phyloP scores from a whole-genome alignment of 2,113 vertebrate genomes.

The Coptodon rendalli region DNA sequence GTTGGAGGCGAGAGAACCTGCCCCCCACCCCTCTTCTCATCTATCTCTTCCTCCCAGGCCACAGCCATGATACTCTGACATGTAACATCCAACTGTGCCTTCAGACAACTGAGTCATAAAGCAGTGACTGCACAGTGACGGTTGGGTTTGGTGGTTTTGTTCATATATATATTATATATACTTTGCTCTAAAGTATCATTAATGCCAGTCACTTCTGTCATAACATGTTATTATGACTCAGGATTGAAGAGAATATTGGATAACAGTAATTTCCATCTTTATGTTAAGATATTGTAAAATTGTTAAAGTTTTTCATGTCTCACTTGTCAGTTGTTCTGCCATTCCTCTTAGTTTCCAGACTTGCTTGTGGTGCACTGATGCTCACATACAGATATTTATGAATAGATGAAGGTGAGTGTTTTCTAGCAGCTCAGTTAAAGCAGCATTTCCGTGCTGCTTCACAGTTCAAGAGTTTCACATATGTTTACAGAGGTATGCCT shows the following conservation, averaged over 20 bases:
- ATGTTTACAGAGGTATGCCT: not conserved
- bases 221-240: not conserved
- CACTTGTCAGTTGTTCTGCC: not conserved
- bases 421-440: not conserved
- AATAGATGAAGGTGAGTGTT: not conserved
- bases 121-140: slow-evolving; percentile 7
- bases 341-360: not conserved
- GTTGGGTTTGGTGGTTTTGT: not conserved
- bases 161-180: not conserved
- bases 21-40: not conserved
- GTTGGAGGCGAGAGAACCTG: not conserved
- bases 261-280: not conserved
- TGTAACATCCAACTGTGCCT: slow-evolving; percentile 10
- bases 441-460: not conserved
- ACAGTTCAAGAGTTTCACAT: not conserved
- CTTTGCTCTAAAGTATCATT: not conserved
- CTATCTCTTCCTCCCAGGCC: not conserved
- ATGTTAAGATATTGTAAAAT: not conserved
- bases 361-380: not conserved
- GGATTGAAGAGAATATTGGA: not conserved
- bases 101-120: slow-evolving; percentile 19
- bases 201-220: not conserved
- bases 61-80: slow-evolving; percentile 17
- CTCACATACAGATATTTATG: not conserved
- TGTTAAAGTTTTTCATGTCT: not conserved